Evolutionary conservation across 2,888 invertebrate species (phyloP).

Genomic region (Diarsia rubi): DNA sequence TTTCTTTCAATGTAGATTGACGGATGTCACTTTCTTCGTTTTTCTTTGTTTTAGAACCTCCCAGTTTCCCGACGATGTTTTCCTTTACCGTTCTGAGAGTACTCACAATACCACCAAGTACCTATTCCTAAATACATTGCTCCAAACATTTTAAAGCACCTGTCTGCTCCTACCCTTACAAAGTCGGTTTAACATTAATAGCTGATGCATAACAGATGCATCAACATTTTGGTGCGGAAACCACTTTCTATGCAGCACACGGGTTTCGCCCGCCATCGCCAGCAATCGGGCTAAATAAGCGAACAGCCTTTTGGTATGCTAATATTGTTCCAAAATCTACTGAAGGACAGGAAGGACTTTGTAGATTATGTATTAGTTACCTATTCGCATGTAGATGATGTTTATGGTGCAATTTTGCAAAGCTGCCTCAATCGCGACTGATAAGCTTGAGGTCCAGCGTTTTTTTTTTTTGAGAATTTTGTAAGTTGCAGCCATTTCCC

Average conservation of each 20-base stretch:
- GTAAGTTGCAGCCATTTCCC: too few species aligned
- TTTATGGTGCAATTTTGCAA: not conserved
- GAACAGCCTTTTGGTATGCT: constrained; percentile 48
- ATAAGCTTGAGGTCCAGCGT: too few species aligned
- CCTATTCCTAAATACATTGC: not conserved
- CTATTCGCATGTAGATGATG: not conserved
- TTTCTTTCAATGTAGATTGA: not conserved
- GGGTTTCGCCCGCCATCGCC: constrained; percentile 35
- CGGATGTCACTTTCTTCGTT: too few species aligned
- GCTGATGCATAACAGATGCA: constrained; percentile 56
- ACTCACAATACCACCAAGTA: not conserved
- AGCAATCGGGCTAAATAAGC: constrained; percentile 59
- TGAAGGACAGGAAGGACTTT: constrained; percentile 42
- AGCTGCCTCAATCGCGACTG: too few species aligned
- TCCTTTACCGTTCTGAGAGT: not conserved
- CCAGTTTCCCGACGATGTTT: not conserved
- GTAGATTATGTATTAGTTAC: constrained; percentile 7
- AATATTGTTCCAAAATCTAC: constrained; percentile 50
- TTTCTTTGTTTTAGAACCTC: not conserved
- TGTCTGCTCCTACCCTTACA: constrained; percentile 5
- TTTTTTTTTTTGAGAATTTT: too few species aligned
- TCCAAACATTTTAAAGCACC: not conserved
- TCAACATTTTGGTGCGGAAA: constrained; percentile 42
- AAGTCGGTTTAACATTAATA: constrained; percentile 43
- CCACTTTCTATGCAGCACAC: constrained; percentile 54